phyloP scores from a whole-genome alignment of 1,140 invertebrate species.

The Meloidogyne chitwoodi region DNA sequence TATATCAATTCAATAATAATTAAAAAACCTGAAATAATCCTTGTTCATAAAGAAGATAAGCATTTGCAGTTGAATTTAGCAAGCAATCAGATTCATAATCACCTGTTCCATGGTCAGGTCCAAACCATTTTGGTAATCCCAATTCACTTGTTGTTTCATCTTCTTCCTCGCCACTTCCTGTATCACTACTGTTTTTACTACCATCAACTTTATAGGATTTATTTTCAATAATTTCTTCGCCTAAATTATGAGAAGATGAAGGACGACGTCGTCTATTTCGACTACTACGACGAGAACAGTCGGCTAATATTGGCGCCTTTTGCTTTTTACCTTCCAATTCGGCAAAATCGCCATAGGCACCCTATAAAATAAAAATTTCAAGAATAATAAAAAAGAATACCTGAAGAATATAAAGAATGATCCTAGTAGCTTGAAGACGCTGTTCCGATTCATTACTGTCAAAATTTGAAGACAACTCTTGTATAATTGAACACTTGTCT shows the following conservation, averaged over 20 bases:
- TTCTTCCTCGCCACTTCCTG: neutral
- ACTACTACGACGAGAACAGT: neutral
- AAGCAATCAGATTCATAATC: slow-evolving; percentile 48
- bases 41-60: slow-evolving; percentile 45
- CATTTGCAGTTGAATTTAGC: slow-evolving; percentile 37
- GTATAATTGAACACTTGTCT: slow-evolving; percentile 27
- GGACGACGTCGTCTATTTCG: neutral
- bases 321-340: slow-evolving; percentile 33
- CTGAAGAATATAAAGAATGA: slow-evolving; percentile 55
- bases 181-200: neutral
- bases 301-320: neutral
- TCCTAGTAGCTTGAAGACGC: slow-evolving; percentile 45
- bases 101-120: slow-evolving; percentile 38
- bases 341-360: slow-evolving; percentile 49
- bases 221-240: neutral
- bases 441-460: slow-evolving; percentile 43
- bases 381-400: slow-evolving; percentile 16
- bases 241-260: neutral
- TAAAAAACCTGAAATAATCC: slow-evolving; percentile 45
- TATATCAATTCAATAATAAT: neutral
- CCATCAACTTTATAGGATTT: neutral
- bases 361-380: slow-evolving; percentile 34
- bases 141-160: neutral
- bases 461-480: slow-evolving; percentile 41
- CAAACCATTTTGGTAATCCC: slow-evolving; percentile 6